Evolutionary conservation across 2,888 invertebrate species (phyloP), one percentile per base, ranked within the genome.

Genomic region (Amblyjoppa fuscipennis): DNA sequence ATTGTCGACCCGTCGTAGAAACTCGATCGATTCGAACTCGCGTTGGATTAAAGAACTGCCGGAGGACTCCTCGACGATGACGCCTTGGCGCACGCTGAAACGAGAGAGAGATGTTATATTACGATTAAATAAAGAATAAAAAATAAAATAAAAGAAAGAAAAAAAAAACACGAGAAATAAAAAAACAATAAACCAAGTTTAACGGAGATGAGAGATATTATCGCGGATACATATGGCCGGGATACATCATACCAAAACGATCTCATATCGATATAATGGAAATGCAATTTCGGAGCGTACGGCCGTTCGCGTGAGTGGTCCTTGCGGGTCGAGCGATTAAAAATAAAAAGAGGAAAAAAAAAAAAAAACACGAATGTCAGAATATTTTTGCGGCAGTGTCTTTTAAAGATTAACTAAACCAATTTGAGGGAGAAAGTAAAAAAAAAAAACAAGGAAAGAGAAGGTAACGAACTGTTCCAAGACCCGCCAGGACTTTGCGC

Each of bases 201-300:
- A 41, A 56, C 56, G 64, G 11, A 73, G 80, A 83, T 45, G 38
- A 77, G 76, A 79, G 70, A 81, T 79, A 79, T 81, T 81, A 88
- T 89, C 89, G 90, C 89, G 89, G 87, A 87, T 88, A 89, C 84
- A 83, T 90, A 89, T 89, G 90, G 92, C 92, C 92, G 93, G 92
- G 93, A 92, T 92, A 90, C 87, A 90, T 92, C 90, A 92, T 93
- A 93, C 93, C 93, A 92, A 92, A 93, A 93, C 93, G 93, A 93
- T 93, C 93, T 93, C 93, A 93, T 92, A 90, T 92, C 91, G 92
- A 92, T 92, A 90, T 91, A 92, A 92, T 91, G 88, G 84, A 92
- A 93, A 90, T 90, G 90, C 91, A 92, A 92, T 91, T 90, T 89
- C 84, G 88, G 89, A 87, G 86, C 86, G 90, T 91, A 87, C 87